Percentiles rank a stretch among this genome's conserved stretches.
phyloP scores from a whole-genome alignment of 2,888 invertebrate species.

The Tinea trinotella region DNA sequence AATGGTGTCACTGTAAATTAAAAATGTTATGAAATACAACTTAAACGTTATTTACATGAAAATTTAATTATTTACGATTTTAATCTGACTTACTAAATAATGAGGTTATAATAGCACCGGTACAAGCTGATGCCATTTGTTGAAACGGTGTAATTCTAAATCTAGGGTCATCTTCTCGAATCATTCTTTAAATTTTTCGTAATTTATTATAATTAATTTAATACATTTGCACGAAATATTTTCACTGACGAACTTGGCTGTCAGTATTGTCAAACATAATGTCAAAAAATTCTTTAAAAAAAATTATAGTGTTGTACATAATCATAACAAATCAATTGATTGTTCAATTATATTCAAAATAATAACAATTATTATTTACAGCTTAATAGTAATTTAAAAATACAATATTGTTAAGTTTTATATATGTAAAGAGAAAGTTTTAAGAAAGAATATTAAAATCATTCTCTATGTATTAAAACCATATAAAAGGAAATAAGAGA shows the following conservation, averaged over 20 bases:
- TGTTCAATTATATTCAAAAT: background rate
- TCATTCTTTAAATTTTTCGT: constrained; percentile 35
- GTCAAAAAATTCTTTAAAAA: constrained; percentile 1
- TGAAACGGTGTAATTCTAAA: constrained; percentile 84
- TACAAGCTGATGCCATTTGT: constrained; percentile 88
- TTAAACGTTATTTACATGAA: constrained; percentile 4
- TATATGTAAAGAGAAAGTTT: no score
- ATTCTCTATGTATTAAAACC: no score
- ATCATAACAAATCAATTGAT: background rate
- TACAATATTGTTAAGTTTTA: no score
- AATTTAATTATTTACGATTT: no score
- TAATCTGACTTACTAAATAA: constrained; percentile 78
- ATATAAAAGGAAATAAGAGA: no score
- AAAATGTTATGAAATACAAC: constrained; percentile 4
- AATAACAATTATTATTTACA: no score
- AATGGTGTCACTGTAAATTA: constrained; percentile 90
- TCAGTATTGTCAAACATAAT: background rate
- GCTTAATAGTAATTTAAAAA: no score
- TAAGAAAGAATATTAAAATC: no score
- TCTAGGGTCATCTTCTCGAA: constrained; percentile 79
- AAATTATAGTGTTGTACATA: background rate
- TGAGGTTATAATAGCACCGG: constrained; percentile 92
- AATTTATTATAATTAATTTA: background rate
- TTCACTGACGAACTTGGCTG: background rate
- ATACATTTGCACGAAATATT: constrained; percentile 6